Evolutionary conservation across 64 coral and sea anemone species (phyloP).

Genomic region (Trachythela sp.): DNA sequence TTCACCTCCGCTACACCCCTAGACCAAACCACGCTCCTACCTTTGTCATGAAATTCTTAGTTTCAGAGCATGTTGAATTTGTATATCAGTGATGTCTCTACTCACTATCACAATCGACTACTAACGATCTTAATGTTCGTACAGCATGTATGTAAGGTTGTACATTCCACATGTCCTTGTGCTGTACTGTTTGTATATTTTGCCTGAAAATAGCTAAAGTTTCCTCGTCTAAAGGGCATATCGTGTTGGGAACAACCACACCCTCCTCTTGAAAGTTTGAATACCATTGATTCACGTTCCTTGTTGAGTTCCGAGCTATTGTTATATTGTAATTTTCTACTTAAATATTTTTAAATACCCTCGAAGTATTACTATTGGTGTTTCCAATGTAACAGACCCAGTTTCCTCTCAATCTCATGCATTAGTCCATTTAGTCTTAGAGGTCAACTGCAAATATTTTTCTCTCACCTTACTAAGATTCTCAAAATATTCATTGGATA

Average conservation of each 20-base stretch:
- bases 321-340: not conserved
- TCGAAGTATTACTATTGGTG: not conserved
- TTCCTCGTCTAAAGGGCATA: not conserved
- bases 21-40: not conserved
- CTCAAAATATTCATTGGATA: constrained; percentile 9
- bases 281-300: not conserved
- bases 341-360: not conserved
- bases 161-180: not conserved
- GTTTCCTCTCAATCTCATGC: not conserved
- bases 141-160: not conserved
- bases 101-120: not conserved
- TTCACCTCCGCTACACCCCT: too few relatives aligned
- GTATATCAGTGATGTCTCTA: not conserved
- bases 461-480: not conserved
- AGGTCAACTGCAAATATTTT: not conserved
- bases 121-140: not conserved
- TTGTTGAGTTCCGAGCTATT: not conserved
- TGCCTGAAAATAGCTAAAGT: not conserved
- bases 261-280: constrained; percentile 3
- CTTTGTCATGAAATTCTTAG: not conserved
- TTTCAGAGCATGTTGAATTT: not conserved
- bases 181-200: not conserved
- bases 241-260: not conserved
- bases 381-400: too few relatives aligned
- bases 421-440: not conserved